Percentiles rank a stretch among this genome's conserved stretches.
phyloP scores from a whole-genome alignment of 1,140 invertebrate genomes.

The Platorchestia sp. region DNA sequence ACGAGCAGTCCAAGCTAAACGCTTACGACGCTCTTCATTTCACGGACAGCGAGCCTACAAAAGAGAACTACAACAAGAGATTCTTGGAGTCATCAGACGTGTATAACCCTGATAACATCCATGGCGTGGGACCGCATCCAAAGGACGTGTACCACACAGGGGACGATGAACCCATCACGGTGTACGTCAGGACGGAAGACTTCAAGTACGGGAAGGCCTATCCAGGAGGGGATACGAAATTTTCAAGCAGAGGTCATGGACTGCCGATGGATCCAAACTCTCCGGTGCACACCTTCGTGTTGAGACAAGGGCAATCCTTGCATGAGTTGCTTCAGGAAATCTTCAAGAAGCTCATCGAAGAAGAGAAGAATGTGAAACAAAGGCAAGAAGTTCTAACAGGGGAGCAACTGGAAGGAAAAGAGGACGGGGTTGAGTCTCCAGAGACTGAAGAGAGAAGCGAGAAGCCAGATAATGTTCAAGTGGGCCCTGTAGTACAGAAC shows the following conservation, averaged over 20 bases:
- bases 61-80: not conserved
- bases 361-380: conserved; percentile 54
- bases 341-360: conserved; percentile 61
- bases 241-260: not conserved
- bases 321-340: conserved; percentile 68
- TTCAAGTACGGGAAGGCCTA: conserved; percentile 11
- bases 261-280: conserved; percentile 64
- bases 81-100: not conserved
- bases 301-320: conserved; percentile 68
- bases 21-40: not conserved
- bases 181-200: conserved; percentile 28
- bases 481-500: not conserved
- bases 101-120: not conserved
- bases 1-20: not conserved
- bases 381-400: not conserved
- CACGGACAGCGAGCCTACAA: not conserved
- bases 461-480: not conserved
- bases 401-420: not conserved
- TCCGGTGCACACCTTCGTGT: conserved; percentile 68
- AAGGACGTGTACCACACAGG: conserved; percentile 37
- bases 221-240: not conserved
- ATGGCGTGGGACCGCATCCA: not conserved
- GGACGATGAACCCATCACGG: conserved; percentile 35
- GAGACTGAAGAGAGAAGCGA: not conserved
- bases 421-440: not conserved